Evolutionary conservation across 1,140 invertebrate genomes (phyloP), one percentile per base, ranked within the genome.

Genomic region (Diachasma alloeum): DNA sequence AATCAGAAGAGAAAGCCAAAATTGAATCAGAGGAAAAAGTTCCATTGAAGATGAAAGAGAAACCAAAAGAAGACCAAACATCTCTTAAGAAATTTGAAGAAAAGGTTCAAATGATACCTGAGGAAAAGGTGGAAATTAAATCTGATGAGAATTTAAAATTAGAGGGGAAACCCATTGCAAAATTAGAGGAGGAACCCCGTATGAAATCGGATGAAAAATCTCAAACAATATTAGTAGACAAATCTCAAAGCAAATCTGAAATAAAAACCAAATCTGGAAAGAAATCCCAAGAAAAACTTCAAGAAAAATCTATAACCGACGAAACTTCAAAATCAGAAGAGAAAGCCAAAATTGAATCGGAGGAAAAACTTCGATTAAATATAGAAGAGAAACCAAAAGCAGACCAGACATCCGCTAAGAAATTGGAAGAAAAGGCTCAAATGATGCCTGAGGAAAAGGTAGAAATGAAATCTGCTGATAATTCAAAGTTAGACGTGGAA

Each of bases 1-100:
- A 24, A 22, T 56, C 74, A 46, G 72, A 74, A 19, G 71, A 76
- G 31, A 83, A 46, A 63, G 67, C 11, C 5, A 70, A 76, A 72
- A n/a, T 67, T 11, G 73, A 44, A 1, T 17, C 46, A 31, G 19
- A 37, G 17, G 31, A 31, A 31, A 31, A 31, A 31, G 2, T 31
- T 31, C 31, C 2, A 31, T 31, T 31, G 31, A 6, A 31, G 31
- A 31, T 31, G 2, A 6, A 31, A 31, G 31, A 31, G 6, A 31
- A 31, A 3, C 31, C 31, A 31, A 31, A 31, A 6, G 31, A 3
- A 6, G 31, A 31, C 6, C 2, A 31, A 3, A 6, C 31, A 31
- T 3, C 31, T 31, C 31, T 6, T 2, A 31, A 31, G 6, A 31
- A 2, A 31, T 31, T 31, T 6, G 6, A 2, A 31, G 31, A 31